Conservation (phyloP, 1,140 invertebrate genomes). For the Armadillidium nasatum region DNA sequence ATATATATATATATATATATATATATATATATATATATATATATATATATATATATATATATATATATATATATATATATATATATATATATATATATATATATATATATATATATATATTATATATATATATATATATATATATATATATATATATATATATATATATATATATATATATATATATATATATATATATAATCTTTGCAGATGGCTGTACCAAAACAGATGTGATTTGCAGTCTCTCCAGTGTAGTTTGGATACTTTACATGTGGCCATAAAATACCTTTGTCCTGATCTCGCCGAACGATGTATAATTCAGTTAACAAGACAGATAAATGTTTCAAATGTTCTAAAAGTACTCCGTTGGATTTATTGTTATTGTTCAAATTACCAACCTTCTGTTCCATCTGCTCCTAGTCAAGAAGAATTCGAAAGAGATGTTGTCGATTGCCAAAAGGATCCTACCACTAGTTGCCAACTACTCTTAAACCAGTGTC, state of each 20-base stretch:
- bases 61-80: not conserved
- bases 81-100: not conserved
- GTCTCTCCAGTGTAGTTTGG: not conserved
- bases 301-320: constrained; percentile 5
- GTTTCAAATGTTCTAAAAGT: not conserved
- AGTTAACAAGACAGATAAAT: not conserved
- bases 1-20: constrained; percentile 17
- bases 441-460: not conserved
- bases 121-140: constrained; percentile 16
- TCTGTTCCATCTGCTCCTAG: not conserved
- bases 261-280: constrained; percentile 23
- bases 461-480: constrained; percentile 51
- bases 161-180: constrained; percentile 17
- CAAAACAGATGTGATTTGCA: not conserved
- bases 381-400: not conserved
- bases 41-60: constrained; percentile 6
- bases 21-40: constrained; percentile 17
- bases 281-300: constrained; percentile 22
- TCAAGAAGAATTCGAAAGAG: not conserved
- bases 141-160: constrained; percentile 19
- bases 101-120: constrained; percentile 1
- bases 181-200: constrained; percentile 12
- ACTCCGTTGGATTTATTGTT: not conserved
- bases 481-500: constrained; percentile 58
- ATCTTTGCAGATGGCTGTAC: constrained; percentile 22